Evolutionary conservation across 2,888 invertebrate species (phyloP).

Genomic region (Sesia apiformis): DNA sequence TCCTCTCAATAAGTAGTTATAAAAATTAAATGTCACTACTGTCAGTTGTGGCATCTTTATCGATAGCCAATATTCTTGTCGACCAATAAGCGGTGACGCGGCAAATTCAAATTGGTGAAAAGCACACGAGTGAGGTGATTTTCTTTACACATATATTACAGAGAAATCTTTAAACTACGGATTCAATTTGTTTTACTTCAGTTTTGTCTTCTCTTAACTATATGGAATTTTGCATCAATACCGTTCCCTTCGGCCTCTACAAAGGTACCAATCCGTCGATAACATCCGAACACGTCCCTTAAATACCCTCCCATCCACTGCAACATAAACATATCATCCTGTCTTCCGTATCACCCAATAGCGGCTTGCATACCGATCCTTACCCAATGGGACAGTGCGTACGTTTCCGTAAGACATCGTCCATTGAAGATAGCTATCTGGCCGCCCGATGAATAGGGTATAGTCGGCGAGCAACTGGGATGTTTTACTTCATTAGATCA

Average conservation of each 20-base stretch:
- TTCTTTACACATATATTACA: no score
- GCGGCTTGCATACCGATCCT: constrained; percentile 39
- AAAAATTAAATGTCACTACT: no score
- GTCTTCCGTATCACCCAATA: constrained; percentile 9
- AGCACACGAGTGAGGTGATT: no score
- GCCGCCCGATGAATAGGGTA: constrained; percentile 30
- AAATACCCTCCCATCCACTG: constrained; percentile 24
- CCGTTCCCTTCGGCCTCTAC: neutral
- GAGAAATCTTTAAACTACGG: no score
- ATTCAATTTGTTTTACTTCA: neutral
- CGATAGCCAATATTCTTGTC: no score
- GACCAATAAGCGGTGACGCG: no score
- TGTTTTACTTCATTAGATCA: neutral
- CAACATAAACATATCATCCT: constrained; percentile 38
- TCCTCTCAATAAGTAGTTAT: no score
- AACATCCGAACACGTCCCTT: constrained; percentile 29
- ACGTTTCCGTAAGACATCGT: constrained; percentile 34
- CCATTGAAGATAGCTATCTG: constrained; percentile 51
- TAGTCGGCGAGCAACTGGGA: constrained; percentile 15
- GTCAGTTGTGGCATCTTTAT: no score
- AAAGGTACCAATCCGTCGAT: constrained; percentile 14
- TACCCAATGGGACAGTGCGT: constrained; percentile 39
- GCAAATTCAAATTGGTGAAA: no score
- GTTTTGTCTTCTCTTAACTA: neutral
- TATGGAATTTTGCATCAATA: neutral